Evolutionary conservation across 1,140 invertebrate species (phyloP).

Genomic region (Probaryconus sp.): DNA sequence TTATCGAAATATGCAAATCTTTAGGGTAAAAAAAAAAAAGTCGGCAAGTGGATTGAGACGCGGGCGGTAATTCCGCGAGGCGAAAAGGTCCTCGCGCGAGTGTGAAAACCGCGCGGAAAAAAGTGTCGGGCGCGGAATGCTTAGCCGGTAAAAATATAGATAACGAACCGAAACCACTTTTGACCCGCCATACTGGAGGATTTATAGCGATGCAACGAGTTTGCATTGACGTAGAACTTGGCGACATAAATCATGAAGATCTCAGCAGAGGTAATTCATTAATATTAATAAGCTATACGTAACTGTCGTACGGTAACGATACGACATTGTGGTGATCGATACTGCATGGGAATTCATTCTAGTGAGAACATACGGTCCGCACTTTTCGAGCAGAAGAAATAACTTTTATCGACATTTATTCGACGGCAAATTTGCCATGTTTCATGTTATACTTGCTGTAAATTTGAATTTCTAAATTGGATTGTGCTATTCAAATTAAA

Average conservation of each 20-base stretch:
- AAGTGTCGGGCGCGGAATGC: conserved; percentile 40
- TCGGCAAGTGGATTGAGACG: conserved; percentile 22
- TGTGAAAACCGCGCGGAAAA: conserved; percentile 27
- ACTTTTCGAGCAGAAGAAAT: conserved; percentile 56
- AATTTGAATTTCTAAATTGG: conserved; percentile 62
- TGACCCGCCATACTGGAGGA: conserved; percentile 73
- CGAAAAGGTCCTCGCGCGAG: conserved; percentile 19
- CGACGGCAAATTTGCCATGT: conserved; percentile 61
- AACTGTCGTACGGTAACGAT: conserved; percentile 75
- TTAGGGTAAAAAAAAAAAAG: conserved; percentile 20
- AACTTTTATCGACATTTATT: conserved; percentile 63
- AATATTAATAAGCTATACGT: conserved; percentile 78
- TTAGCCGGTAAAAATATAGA: conserved; percentile 74
- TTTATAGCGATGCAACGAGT: conserved; percentile 76
- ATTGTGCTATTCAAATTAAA: conserved; percentile 58
- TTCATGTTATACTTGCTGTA: conserved; percentile 59
- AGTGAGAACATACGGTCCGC: conserved; percentile 58
- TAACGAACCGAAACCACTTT: conserved; percentile 78
- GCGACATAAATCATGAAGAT: conserved; percentile 74
- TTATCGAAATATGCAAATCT: conserved; percentile 61
- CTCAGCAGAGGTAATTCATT: conserved; percentile 75
- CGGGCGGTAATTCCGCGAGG: conserved; percentile 11
- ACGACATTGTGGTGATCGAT: conserved; percentile 70
- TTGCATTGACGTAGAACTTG: conserved; percentile 72
- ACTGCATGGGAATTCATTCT: conserved; percentile 60